Evolutionary conservation across 2,888 invertebrate genomes (phyloP).

Genomic region (Hirtodrosophila trivittata): DNA sequence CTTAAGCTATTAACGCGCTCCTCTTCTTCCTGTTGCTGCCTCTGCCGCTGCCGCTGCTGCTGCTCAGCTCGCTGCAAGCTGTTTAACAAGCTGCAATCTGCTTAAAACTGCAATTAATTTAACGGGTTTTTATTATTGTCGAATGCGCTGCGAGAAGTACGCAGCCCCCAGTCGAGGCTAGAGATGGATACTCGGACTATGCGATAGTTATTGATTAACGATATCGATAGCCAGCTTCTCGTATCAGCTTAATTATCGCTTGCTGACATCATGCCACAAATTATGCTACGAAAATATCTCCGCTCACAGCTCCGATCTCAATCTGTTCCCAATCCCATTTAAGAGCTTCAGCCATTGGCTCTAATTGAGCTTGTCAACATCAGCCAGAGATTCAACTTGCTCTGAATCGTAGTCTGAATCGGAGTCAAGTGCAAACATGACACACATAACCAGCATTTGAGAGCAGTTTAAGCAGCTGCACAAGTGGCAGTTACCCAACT

Average conservation of each 20-base stretch:
- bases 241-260: too few species aligned
- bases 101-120: constrained; percentile 77
- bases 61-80: constrained; percentile 30
- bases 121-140: constrained; percentile 56
- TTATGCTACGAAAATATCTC: background rate
- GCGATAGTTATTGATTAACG: too few species aligned
- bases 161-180: background rate
- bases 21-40: constrained; percentile 24
- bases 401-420: constrained; percentile 4
- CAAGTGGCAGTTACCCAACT: constrained; percentile 18
- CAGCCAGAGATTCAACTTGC: constrained; percentile 42
- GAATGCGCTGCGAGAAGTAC: constrained; percentile 27
- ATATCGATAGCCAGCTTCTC: too few species aligned
- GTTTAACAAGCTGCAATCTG: constrained; percentile 74
- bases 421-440: constrained; percentile 35
- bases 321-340: background rate
- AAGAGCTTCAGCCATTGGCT: constrained; percentile 25
- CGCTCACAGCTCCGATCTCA: background rate
- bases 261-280: background rate
- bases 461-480: constrained; percentile 29
- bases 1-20: constrained; percentile 49
- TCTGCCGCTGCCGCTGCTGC: background rate
- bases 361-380: constrained; percentile 77
- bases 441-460: constrained; percentile 26
- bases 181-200: background rate